Evolutionary conservation across 1,140 invertebrate species (phyloP), one percentile per base, ranked within the genome.

Genomic region (Nasonia giraulti): DNA sequence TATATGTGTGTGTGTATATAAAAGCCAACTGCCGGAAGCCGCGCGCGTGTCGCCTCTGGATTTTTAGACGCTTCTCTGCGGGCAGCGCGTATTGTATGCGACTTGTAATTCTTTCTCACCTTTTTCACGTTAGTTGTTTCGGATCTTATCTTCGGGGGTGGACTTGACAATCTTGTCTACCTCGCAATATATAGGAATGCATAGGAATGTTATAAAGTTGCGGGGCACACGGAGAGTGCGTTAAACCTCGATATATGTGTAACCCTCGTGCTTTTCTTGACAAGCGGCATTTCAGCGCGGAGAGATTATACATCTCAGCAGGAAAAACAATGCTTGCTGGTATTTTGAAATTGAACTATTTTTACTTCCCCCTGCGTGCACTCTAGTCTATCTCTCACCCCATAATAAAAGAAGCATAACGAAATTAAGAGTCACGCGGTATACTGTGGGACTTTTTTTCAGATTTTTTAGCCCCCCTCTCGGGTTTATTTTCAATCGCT

Each of bases 341-440:
- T 78, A 23, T 78, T 78, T 78, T 78, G 50, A 78, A 31, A 78
- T 55, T 66, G 27, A 78, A 78, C 76, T 78, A 78, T 78, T 77
- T 77, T 77, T 77, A 77, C 40, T 66, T 37, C 27, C 62, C 40
- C 66, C 55, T 6, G 33, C 33, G 20, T 62, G 6, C 3, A 55
- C 17, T 10, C 50, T 17, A 14, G 8, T 55, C 50, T 55, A 8
- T 55, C 50, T 55, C 14, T n/a, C 31, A 66, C 1, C n/a, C 31
- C 75, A 20, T 23, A 10, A 76, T n/a, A 10, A 50, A 11, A 76
- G 23, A n/a, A 31, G 27, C 12, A 27, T 27, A 31, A 55, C 23
- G 47, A 77, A 77, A 77, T 77, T 55, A 77, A 76, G 75, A 50
- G 40, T n/a, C 17, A 47, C 50, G 1, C 50, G 14, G 27, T 27